A percentile compares a stretch with the other conserved stretches of the same genome.
phyloP scores from a whole-genome alignment of 2,113 vertebrate genomes.

The Heliornis fulica region DNA sequence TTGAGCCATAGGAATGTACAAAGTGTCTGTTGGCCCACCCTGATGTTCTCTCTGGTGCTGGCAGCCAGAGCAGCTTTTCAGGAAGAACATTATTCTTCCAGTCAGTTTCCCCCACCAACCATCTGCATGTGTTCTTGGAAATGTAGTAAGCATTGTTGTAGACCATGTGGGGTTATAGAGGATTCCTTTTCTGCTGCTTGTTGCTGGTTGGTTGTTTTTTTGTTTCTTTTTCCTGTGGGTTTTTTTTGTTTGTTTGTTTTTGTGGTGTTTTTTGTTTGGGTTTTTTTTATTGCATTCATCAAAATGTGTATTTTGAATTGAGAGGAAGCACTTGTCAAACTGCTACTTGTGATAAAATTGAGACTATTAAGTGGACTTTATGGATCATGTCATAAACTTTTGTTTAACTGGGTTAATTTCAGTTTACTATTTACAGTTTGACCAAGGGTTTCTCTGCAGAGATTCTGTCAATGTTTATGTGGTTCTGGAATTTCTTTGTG shows the following conservation, averaged over 20 bases:
- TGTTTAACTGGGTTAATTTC: neutral
- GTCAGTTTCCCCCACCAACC: too few species aligned
- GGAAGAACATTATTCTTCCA: neutral
- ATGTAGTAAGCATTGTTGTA: rapidly evolving
- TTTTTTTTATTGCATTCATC: too few species aligned
- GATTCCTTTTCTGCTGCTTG: too few species aligned
- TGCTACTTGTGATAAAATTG: neutral
- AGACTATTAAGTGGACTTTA: neutral
- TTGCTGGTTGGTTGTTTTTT: too few species aligned
- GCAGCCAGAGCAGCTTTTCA: rapidly evolving
- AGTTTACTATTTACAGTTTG: neutral
- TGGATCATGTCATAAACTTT: neutral
- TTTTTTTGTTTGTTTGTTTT: too few species aligned
- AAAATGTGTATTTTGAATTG: neutral
- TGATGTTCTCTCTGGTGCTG: neutral
- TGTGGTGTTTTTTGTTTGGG: too few species aligned
- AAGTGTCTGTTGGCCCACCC: too few species aligned
- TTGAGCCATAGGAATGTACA: neutral
- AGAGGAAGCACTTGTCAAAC: neutral
- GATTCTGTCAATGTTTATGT: neutral
- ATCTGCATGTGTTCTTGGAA: rapidly evolving
- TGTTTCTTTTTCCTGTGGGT: too few species aligned
- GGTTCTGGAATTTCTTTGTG: neutral
- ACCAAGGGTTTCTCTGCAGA: neutral
- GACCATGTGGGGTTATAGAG: too few species aligned